Percentiles rank a stretch among this genome's conserved stretches.
phyloP scores from a whole-genome alignment of 1,140 invertebrate species.

The Spodoptera frugiperda region DNA sequence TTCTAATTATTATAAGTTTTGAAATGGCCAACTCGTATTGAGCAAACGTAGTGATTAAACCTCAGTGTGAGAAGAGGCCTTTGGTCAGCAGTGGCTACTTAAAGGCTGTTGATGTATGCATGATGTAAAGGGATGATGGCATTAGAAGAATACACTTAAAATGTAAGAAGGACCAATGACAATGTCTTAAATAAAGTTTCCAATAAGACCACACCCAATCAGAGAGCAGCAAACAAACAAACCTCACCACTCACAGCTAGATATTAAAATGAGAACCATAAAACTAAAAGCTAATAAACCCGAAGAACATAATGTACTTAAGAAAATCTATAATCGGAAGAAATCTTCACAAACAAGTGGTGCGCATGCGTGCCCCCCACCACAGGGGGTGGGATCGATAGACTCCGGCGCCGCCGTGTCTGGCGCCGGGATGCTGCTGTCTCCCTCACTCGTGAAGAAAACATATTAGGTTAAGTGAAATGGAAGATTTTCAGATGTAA shows the following conservation, averaged over 20 bases:
- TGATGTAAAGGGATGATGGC: too few relatives aligned
- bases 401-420: conserved; percentile 78
- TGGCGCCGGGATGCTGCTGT: conserved; percentile 61
- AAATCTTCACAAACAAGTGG: conserved; percentile 65
- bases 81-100: too few relatives aligned
- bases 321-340: conserved; percentile 63
- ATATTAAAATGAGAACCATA: conserved; percentile 36
- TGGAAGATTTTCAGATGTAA: conserved; percentile 6
- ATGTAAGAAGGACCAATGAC: too few relatives aligned
- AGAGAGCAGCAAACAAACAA: conserved; percentile 1
- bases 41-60: too few relatives aligned
- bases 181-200: neutral
- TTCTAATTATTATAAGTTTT: too few relatives aligned
- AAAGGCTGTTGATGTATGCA: too few relatives aligned
- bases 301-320: conserved; percentile 38
- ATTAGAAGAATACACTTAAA: too few relatives aligned
- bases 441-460: conserved; percentile 38
- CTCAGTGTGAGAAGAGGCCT: too few relatives aligned
- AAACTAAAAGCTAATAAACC: conserved; percentile 53
- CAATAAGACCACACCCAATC: neutral
- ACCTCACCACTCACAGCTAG: neutral
- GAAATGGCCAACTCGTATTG: too few relatives aligned
- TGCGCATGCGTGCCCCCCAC: conserved; percentile 67
- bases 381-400: conserved; percentile 64
- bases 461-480: conserved; percentile 19